A percentile compares a stretch with the other conserved stretches of the same genome.
phyloP scores from a whole-genome alignment of 2,113 vertebrate species.

The Bufo gargarizans region DNA sequence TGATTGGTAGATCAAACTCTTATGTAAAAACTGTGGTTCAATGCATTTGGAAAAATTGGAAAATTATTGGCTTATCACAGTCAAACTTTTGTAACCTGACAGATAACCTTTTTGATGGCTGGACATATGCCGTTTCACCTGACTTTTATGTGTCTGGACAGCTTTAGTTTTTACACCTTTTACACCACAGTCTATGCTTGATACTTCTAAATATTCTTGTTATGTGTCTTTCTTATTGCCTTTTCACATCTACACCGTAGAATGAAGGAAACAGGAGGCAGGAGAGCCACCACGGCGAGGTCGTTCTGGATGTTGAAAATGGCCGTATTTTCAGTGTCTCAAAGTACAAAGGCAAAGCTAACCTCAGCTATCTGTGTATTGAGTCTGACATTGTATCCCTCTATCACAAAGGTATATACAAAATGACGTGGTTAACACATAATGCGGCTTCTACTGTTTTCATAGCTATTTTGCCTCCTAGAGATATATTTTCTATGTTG shows the following conservation, averaged over 20 bases:
- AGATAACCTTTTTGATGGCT: too few species aligned
- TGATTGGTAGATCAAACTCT: too few species aligned
- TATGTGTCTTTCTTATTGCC: background rate
- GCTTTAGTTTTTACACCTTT: too few species aligned
- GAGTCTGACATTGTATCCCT: conserved; percentile 82
- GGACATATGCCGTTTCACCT: too few species aligned
- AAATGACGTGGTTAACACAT: background rate
- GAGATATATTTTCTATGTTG: background rate
- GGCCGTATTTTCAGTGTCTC: conserved; percentile 87
- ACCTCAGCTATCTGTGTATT: conserved; percentile 85
- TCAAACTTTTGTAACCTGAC: too few species aligned
- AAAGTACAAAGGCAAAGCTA: conserved; percentile 82
- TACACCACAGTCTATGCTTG: too few species aligned
- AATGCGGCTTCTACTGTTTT: background rate
- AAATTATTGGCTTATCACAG: too few species aligned
- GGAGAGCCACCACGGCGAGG: conserved; percentile 80
- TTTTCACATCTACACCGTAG: conserved; percentile 63
- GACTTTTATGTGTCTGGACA: too few species aligned
- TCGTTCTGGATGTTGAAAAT: conserved; percentile 84
- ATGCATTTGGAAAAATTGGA: too few species aligned
- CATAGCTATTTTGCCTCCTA: too few species aligned
- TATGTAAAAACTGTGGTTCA: too few species aligned
- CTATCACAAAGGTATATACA: conserved; percentile 80
- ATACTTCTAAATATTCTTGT: background rate
- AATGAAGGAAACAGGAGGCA: conserved; percentile 68